These are phyloP conservation scores for Amphiduros pacificus DNA, from an alignment of 2,888 invertebrate genomes.

Conservation along the genomic window DNA sequence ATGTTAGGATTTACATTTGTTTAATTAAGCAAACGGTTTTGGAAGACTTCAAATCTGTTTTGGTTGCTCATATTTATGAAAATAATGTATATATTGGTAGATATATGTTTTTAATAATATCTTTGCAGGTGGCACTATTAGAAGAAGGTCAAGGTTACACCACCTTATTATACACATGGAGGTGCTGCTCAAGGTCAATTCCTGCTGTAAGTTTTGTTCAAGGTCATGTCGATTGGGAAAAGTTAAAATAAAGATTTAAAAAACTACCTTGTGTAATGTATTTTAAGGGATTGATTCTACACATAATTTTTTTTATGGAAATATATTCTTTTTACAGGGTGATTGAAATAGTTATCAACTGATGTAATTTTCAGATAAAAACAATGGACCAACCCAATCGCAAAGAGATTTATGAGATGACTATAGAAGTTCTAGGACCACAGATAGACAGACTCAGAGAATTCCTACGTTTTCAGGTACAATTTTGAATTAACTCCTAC, in stretches of 20 bases:
- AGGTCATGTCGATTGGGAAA: not conserved
- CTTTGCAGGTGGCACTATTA: constrained; percentile 86
- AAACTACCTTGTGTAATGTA: not conserved
- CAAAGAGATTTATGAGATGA: constrained; percentile 94
- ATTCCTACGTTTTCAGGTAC: constrained; percentile 94
- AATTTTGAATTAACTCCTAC: not conserved
- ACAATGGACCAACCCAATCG: constrained; percentile 95
- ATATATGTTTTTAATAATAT: not conserved
- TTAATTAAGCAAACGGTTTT: not conserved
- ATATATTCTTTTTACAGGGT: no score
- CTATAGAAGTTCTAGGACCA: constrained; percentile 91
- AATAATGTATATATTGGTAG: not conserved
- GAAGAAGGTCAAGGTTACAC: constrained; percentile 95
- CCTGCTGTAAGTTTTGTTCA: constrained; percentile 65
- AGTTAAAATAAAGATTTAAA: not conserved
- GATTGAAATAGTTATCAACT: not conserved
- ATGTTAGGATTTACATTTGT: not conserved
- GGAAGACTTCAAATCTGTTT: not conserved
- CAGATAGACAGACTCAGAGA: constrained; percentile 93
- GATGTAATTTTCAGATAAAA: constrained; percentile 74
- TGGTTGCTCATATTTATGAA: no score
- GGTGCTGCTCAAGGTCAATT: constrained; percentile 94
- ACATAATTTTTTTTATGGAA: not conserved
- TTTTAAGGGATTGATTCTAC: not conserved
- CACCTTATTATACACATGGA: constrained; percentile 96